These are phyloP conservation scores for Iphiclides podalirius DNA, from an alignment of 2,888 invertebrate genomes.

Conservation along the genomic window DNA sequence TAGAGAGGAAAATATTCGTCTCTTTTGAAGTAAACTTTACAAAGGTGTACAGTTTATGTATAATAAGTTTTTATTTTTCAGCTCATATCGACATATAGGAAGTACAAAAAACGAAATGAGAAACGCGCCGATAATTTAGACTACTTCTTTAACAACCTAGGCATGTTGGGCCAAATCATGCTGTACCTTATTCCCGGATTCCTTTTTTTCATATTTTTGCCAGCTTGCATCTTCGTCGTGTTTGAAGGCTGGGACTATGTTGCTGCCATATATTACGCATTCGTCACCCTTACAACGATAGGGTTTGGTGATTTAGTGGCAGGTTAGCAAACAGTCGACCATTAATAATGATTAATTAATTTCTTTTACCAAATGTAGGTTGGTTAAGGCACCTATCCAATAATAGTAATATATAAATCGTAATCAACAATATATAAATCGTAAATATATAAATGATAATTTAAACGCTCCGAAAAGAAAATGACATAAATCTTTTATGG, in stretches of 20 bases:
- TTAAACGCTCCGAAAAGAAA: too few species aligned
- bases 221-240: constrained; percentile 90
- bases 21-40: too few species aligned
- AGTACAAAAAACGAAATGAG: constrained; percentile 86
- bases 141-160: constrained; percentile 84
- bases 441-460: too few species aligned
- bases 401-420: too few species aligned
- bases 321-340: too few species aligned
- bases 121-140: constrained; percentile 79
- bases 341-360: too few species aligned
- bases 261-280: constrained; percentile 92
- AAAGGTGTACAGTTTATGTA: background rate
- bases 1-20: too few species aligned
- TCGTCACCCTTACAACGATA: constrained; percentile 92
- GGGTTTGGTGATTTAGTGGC: constrained; percentile 97
- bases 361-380: too few species aligned
- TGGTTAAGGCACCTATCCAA: too few species aligned
- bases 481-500: too few species aligned
- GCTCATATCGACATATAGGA: constrained; percentile 89
- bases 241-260: constrained; percentile 93
- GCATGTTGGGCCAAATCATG: constrained; percentile 88
- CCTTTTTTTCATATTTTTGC: constrained; percentile 91
- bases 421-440: too few species aligned
- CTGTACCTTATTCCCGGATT: constrained; percentile 94
- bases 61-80: constrained; percentile 50